These are phyloP conservation scores for Vulpes ferrilata DNA, from an alignment of 2,113 vertebrate species.

Conservation along the genomic window DNA sequence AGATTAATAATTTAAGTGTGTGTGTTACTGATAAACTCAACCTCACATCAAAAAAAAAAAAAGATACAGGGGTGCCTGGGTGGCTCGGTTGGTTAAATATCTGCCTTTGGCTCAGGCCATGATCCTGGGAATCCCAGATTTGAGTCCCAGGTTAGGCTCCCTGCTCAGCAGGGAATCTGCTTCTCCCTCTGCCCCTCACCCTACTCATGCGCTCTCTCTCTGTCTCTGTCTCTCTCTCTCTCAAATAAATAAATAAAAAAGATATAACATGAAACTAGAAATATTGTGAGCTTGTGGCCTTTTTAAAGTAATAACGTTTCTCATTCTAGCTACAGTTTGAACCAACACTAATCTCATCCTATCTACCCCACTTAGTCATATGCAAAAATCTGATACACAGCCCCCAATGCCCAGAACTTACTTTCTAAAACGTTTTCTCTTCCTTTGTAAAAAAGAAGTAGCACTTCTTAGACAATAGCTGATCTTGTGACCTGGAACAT, in stretches of 20 bases:
- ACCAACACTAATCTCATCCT: neutral
- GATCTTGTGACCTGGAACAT: neutral
- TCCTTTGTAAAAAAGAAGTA: neutral
- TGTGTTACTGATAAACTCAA: neutral
- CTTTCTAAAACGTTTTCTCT: neutral
- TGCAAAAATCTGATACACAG: neutral
- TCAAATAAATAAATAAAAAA: neutral
- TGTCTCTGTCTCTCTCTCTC: too few relatives aligned
- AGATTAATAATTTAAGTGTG: neutral
- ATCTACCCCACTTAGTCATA: neutral
- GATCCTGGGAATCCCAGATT: too few relatives aligned
- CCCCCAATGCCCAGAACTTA: neutral
- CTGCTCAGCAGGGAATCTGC: too few relatives aligned
- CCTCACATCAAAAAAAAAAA: neutral
- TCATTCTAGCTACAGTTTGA: conserved; percentile 9
- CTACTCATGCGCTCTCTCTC: too few relatives aligned
- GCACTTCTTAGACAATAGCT: neutral
- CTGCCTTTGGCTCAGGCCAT: too few relatives aligned
- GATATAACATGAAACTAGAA: neutral
- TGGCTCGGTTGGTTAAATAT: too few relatives aligned
- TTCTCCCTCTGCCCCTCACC: too few relatives aligned
- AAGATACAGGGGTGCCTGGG: too few relatives aligned
- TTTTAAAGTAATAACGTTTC: conserved; percentile 18
- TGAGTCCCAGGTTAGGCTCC: too few relatives aligned
- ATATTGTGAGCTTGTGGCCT: neutral